These are phyloP conservation scores for Clitarchus hookeri DNA, from an alignment of 2,888 invertebrate genomes.

Conservation along the genomic window DNA sequence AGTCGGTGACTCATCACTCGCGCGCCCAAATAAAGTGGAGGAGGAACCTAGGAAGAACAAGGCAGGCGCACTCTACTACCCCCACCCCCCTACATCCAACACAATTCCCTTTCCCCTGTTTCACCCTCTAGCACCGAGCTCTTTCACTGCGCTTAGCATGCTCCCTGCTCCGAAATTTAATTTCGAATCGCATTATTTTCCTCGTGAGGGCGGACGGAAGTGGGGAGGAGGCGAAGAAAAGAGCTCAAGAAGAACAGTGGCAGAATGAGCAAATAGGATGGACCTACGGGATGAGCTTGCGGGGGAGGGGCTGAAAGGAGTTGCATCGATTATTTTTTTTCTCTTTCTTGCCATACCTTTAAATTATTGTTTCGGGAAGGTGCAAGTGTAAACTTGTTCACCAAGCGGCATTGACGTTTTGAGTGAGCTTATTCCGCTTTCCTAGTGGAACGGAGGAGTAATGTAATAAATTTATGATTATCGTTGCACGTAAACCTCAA, in stretches of 20 bases:
- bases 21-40: slow-evolving; percentile 32
- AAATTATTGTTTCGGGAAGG: no score
- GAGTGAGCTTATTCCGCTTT: no score
- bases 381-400: no score
- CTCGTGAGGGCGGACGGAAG: neutral
- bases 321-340: neutral
- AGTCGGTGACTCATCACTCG: slow-evolving; percentile 31
- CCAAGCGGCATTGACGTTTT: no score
- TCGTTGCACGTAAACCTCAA: no score
- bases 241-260: slow-evolving; percentile 1
- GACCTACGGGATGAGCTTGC: neutral
- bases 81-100: neutral
- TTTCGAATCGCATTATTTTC: slow-evolving; percentile 38
- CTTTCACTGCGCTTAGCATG: slow-evolving; percentile 19
- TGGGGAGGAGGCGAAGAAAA: slow-evolving; percentile 6
- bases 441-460: no score
- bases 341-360: no score
- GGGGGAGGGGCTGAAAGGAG: neutral
- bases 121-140: neutral
- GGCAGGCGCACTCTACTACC: neutral
- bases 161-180: slow-evolving; percentile 36
- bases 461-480: no score
- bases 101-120: neutral
- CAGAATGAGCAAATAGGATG: slow-evolving; percentile 8
- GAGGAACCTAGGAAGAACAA: neutral